A percentile compares a stretch with the other conserved stretches of the same genome.
phyloP scores from a whole-genome alignment of 2,113 vertebrate species.

The Solenodon paradoxus region DNA sequence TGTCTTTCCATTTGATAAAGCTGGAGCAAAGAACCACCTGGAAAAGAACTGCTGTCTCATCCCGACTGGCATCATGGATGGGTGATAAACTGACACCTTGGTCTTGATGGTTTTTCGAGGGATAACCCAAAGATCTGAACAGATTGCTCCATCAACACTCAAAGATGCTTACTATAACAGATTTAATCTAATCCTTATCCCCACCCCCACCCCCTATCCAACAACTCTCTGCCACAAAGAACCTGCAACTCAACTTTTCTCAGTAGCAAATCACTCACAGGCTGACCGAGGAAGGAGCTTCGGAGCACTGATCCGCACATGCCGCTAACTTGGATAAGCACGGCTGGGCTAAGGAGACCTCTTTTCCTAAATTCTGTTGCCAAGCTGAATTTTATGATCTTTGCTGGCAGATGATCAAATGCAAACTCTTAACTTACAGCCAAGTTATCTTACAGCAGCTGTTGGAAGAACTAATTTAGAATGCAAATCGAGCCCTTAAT shows the following conservation, averaged over 20 bases:
- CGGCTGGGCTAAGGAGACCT: conserved; percentile 65
- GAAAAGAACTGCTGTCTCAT: neutral
- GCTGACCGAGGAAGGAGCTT: neutral
- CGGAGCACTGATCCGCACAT: neutral
- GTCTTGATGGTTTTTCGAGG: neutral
- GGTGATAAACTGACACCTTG: neutral
- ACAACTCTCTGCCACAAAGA: neutral
- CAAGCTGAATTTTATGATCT: conserved; percentile 75
- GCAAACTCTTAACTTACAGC: conserved; percentile 69
- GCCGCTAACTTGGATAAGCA: conserved; percentile 6
- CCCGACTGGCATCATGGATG: neutral
- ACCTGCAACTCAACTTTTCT: neutral
- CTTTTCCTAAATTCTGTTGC: conserved; percentile 59
- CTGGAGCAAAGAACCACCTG: neutral
- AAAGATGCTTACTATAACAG: neutral
- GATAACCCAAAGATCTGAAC: neutral
- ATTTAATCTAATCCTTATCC: neutral
- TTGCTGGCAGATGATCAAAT: conserved; percentile 71
- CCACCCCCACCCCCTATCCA: neutral
- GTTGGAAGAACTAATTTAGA: conserved; percentile 67
- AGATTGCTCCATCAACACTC: neutral
- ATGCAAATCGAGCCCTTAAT: conserved; percentile 72
- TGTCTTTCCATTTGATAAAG: neutral
- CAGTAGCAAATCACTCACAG: neutral
- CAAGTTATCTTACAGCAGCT: conserved; percentile 70